These are phyloP conservation scores for Hypotaenidia okinawae DNA, from an alignment of 2,797 vertebrate species.

Conservation along the genomic window DNA sequence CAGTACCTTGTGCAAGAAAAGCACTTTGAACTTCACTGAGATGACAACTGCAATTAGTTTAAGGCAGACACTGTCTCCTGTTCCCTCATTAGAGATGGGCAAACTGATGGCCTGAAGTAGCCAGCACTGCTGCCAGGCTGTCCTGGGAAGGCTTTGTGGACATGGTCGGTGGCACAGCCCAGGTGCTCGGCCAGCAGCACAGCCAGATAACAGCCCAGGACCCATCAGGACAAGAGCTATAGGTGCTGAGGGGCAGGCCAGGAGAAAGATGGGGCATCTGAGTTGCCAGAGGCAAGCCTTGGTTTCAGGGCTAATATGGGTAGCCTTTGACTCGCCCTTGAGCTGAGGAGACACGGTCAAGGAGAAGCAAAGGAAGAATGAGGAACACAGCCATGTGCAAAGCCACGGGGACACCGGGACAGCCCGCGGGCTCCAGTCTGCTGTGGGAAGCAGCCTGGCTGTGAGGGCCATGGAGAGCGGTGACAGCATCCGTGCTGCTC, in stretches of 20 bases:
- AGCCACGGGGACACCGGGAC: not conserved
- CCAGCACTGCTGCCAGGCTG: not conserved
- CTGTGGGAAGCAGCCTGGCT: not conserved
- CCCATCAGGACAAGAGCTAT: not conserved
- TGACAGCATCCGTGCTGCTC: not conserved
- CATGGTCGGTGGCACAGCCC: not conserved
- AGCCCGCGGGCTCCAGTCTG: not conserved
- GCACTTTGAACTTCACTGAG: not conserved
- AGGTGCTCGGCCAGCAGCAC: not conserved
- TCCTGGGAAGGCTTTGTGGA: not conserved
- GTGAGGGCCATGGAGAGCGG: not conserved
- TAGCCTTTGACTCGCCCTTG: not conserved
- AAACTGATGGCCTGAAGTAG: not conserved
- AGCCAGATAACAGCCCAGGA: not conserved
- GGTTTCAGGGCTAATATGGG: not conserved
- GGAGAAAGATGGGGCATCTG: not conserved
- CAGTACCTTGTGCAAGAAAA: not conserved
- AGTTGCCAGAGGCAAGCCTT: not conserved
- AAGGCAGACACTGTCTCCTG: not conserved
- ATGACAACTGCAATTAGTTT: not conserved
- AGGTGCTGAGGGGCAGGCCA: rapidly evolving
- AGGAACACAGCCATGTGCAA: not conserved
- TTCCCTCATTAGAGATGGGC: not conserved
- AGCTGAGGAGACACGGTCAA: not conserved
- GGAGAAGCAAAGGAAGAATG: not conserved